phyloP scores from a whole-genome alignment of 2,797 vertebrate genomes.

The Gallinago nigripennis region DNA sequence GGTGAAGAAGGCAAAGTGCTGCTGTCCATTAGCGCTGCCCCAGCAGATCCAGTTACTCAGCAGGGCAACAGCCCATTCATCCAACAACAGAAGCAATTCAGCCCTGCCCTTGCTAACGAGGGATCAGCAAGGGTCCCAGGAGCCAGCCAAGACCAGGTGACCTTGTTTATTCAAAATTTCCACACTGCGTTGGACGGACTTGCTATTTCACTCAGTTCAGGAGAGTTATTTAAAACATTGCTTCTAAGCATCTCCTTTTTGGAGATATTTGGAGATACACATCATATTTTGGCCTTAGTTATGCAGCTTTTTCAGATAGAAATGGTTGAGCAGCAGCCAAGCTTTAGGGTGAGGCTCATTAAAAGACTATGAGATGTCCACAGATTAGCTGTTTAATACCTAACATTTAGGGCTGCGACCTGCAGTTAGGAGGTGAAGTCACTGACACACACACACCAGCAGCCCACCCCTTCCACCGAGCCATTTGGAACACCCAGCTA shows the following conservation, averaged over 20 bases:
- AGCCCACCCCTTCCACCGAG: not conserved
- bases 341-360: not conserved
- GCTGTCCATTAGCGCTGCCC: conserved; percentile 9
- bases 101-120: not conserved
- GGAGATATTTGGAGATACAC: no score
- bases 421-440: not conserved
- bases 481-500: not conserved
- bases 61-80: not conserved
- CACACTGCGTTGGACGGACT: not conserved
- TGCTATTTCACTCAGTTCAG: not conserved
- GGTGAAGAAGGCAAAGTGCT: not conserved
- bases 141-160: not conserved
- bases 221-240: not conserved
- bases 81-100: conserved; percentile 10
- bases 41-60: not conserved
- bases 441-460: not conserved
- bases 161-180: not conserved
- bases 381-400: not conserved
- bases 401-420: not conserved
- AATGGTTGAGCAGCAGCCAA: not conserved
- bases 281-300: not conserved
- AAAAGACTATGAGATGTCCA: not conserved
- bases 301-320: not conserved
- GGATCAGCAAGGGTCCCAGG: not conserved
- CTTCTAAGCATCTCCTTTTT: not conserved